Evolutionary conservation across 2,888 invertebrate genomes (phyloP), one percentile per base, ranked within the genome.

Genomic region (Cataglyphis livida): DNA sequence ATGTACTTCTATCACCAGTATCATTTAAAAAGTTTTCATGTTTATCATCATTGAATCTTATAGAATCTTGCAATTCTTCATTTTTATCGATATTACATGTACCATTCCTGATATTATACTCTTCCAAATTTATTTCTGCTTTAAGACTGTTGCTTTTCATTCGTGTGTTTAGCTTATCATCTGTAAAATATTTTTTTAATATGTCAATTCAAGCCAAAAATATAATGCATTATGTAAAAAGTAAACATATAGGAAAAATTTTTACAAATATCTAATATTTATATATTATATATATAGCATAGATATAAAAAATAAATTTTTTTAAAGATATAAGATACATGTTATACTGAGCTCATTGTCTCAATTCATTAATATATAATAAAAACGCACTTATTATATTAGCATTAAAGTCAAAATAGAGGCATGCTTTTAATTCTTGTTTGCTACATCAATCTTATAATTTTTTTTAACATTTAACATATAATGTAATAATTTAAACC

Each of bases 111-210:
- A 48, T 18, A 70, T 28, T 57, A 41, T 59, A 25, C 12, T 59
- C 44, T 48, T 21, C 32, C 44, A 71, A 71, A 59, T 59, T 35
- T 21, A 18, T 48, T 25, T 38, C 25, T 3, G n/a, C 18, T 76
- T 71, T 59, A 44, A 32, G 9, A 44, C 6, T 21, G 9, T 71
- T 7, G 1, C 10, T 44, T 44, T 71, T 28, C 12, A 71, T 12
- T 44, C 1, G 41, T 21, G 28, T 28, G 28, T 28, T 28, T 28
- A 9, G 12, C 12, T 32, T 28, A 28, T 70, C 38, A 71, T 71
- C 78, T 71, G 32, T 10, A 71, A 71, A 71, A 79, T 35, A 59
- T 44, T 32, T 18, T 71, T 57, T 25, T 38, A 75, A n/a, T 38
- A 1, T 4, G 25, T 66, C 28, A 21, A 18, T 48, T 3, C n/a